Percentiles rank a stretch among this genome's conserved stretches.
Evolutionary conservation across 2,113 vertebrate genomes (phyloP).

Genomic region (Corythornis cristatus): DNA sequence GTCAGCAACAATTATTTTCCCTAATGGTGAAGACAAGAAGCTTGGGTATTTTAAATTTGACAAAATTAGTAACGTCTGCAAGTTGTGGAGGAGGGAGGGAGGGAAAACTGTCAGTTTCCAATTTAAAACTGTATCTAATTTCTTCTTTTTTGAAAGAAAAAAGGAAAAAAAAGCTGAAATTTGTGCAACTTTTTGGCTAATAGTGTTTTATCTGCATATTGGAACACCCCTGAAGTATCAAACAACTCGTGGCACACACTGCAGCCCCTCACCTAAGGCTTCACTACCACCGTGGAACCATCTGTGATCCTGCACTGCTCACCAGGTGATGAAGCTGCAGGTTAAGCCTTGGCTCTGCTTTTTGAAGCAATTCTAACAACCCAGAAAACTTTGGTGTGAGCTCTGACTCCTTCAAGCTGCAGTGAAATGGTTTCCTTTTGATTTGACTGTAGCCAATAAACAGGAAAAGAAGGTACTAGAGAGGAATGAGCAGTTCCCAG

Average conservation of each 20-base stretch:
- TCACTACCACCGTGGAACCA: neutral
- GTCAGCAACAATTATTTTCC: conserved; percentile 62
- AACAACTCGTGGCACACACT: neutral
- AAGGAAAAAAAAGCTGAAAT: neutral
- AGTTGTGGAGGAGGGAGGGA: conserved; percentile 23
- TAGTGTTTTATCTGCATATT: neutral
- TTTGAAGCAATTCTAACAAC: neutral
- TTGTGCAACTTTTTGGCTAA: neutral
- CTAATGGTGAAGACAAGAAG: conserved; percentile 58
- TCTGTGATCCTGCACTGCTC: neutral
- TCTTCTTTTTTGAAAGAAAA: neutral
- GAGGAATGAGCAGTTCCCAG: conserved; percentile 18
- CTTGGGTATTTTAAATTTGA: conserved; percentile 3
- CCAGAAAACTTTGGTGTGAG: neutral
- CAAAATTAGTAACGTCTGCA: conserved; percentile 51
- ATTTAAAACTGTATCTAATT: neutral
- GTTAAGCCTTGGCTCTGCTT: neutral
- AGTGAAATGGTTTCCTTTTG: conserved; percentile 15
- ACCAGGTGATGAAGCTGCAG: neutral
- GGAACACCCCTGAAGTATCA: neutral
- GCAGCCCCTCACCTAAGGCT: neutral
- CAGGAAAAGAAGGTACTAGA: conserved; percentile 21
- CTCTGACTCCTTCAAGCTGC: conserved; percentile 10
- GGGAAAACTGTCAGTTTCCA: conserved; percentile 33
- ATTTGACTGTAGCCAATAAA: conserved; percentile 4